These are phyloP conservation scores for Chironomus striatipennis DNA, from an alignment of 1,140 invertebrate genomes.

Conservation along the genomic window DNA sequence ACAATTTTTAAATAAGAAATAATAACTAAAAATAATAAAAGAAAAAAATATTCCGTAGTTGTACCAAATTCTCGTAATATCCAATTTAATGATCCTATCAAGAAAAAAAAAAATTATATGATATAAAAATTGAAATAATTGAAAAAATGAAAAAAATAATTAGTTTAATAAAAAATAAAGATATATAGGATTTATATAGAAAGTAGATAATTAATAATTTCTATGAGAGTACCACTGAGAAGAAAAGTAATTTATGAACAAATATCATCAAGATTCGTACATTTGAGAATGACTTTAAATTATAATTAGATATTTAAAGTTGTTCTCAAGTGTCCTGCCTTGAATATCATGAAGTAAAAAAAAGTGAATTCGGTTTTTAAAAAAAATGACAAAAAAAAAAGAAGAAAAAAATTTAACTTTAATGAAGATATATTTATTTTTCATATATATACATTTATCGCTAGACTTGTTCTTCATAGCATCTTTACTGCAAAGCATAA, in stretches of 20 bases:
- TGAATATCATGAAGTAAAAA: no score
- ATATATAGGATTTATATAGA: background rate
- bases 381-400: constrained; percentile 10
- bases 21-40: background rate
- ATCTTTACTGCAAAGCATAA: background rate
- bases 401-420: background rate
- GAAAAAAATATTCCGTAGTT: background rate
- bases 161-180: background rate
- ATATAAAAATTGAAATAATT: constrained; percentile 15
- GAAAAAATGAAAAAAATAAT: background rate
- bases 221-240: background rate
- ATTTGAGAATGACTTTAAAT: no score
- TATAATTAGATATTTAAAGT: no score
- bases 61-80: constrained; percentile 12
- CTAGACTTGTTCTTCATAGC: background rate
- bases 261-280: background rate
- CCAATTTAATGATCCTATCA: constrained; percentile 17
- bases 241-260: background rate
- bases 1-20: background rate
- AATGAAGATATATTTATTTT: constrained; percentile 2
- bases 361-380: background rate
- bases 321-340: no score
- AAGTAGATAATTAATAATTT: background rate
- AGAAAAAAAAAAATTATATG: background rate
- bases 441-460: constrained; percentile 12